These are phyloP conservation scores for Auanema sp. DNA, from an alignment of 2,888 invertebrate genomes.

Conservation along the genomic window DNA sequence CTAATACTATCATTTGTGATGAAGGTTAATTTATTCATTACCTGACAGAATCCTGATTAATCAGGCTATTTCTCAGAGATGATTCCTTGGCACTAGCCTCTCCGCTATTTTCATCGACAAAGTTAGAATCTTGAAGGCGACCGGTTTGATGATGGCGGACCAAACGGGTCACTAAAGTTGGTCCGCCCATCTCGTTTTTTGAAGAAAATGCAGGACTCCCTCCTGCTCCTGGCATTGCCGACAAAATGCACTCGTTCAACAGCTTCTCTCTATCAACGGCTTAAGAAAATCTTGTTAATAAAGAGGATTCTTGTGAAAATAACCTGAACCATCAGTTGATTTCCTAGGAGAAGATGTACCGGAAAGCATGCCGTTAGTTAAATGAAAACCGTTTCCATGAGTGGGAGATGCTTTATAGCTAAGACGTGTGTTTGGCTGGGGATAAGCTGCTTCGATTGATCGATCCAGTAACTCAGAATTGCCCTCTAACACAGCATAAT, in stretches of 20 bases:
- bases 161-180: slow-evolving; percentile 12
- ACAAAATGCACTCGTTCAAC: background rate
- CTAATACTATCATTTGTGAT: background rate
- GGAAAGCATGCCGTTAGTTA: too few relatives aligned
- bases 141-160: slow-evolving; percentile 14
- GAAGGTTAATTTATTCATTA: too few relatives aligned
- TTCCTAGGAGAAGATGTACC: too few relatives aligned
- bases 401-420: too few relatives aligned
- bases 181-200: slow-evolving; percentile 3
- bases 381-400: too few relatives aligned
- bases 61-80: slow-evolving; percentile 4
- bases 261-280: background rate
- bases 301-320: too few relatives aligned
- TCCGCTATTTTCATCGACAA: slow-evolving; percentile 4
- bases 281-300: too few relatives aligned
- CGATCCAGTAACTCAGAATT: slow-evolving; percentile 27
- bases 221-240: background rate
- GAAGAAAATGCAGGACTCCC: background rate
- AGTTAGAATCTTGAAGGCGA: slow-evolving; percentile 12
- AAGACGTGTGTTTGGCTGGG: slow-evolving; percentile 13
- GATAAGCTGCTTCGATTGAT: slow-evolving; percentile 36
- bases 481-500: slow-evolving; percentile 18
- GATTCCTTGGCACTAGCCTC: slow-evolving; percentile 9
- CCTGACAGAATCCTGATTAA: too few relatives aligned
- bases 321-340: too few relatives aligned